Evolutionary conservation across 2,888 invertebrate species (phyloP).

Genomic region (Pasiphila rectangulata): DNA sequence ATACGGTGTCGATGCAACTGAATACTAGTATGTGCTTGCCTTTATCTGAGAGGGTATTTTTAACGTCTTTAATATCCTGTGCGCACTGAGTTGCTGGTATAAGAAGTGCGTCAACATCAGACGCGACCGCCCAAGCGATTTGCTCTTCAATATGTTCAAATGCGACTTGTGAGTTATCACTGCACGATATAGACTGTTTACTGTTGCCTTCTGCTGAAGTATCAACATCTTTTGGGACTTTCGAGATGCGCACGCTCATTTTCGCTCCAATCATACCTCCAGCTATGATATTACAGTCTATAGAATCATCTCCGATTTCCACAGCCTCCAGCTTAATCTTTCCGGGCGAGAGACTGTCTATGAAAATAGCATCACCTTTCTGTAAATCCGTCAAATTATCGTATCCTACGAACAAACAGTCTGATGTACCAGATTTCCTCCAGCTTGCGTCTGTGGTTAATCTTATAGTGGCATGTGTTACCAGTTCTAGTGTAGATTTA

Average conservation of each 20-base stretch:
- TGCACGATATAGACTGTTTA: constrained; percentile 55
- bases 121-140: constrained; percentile 65
- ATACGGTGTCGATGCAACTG: constrained; percentile 60
- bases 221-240: constrained; percentile 68
- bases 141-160: constrained; percentile 83
- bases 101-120: constrained; percentile 69
- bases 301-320: constrained; percentile 66
- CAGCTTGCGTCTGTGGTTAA: constrained; percentile 77
- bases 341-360: constrained; percentile 66
- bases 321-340: constrained; percentile 59
- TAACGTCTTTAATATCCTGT: constrained; percentile 56
- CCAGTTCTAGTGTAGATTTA: constrained; percentile 55
- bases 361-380: constrained; percentile 69
- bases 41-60: constrained; percentile 56
- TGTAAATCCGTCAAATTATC: constrained; percentile 75
- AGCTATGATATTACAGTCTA: constrained; percentile 74
- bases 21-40: constrained; percentile 70
- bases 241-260: constrained; percentile 77
- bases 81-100: constrained; percentile 56
- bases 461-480: constrained; percentile 59
- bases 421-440: constrained; percentile 76
- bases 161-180: constrained; percentile 84
- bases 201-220: constrained; percentile 64
- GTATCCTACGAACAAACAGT: constrained; percentile 79
- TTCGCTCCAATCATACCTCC: constrained; percentile 78